Percentiles rank a stretch among this genome's conserved stretches.
Evolutionary conservation across 2,113 vertebrate genomes (phyloP).

Genomic region (Athene cunicularia): DNA sequence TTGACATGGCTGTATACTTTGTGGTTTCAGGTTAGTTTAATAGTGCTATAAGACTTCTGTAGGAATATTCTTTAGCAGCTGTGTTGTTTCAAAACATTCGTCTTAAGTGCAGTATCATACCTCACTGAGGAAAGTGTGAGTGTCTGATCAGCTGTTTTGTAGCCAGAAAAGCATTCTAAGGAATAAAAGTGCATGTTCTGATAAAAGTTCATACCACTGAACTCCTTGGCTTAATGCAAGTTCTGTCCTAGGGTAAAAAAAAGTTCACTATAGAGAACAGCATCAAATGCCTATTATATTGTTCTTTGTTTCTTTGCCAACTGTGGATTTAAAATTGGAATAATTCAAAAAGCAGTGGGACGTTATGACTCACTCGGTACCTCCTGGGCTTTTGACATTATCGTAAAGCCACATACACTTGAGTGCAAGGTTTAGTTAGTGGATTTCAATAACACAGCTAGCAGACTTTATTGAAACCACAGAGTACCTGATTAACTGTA

Average conservation of each 20-base stretch:
- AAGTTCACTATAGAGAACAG: slow-evolving; percentile 66
- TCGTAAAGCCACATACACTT: slow-evolving; percentile 1
- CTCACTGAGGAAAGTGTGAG: neutral
- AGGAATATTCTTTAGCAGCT: neutral
- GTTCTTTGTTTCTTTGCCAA: slow-evolving; percentile 76
- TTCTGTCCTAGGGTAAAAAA: slow-evolving; percentile 58
- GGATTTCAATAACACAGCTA: slow-evolving; percentile 5
- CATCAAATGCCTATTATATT: slow-evolving; percentile 65
- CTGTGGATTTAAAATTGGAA: slow-evolving; percentile 65
- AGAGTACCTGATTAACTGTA: slow-evolving; percentile 10
- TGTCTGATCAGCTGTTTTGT: slow-evolving; percentile 13
- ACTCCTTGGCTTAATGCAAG: slow-evolving; percentile 31
- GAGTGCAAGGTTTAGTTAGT: neutral
- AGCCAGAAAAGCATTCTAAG: slow-evolving; percentile 40
- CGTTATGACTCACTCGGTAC: slow-evolving; percentile 64
- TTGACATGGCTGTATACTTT: no score
- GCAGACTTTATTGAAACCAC: neutral
- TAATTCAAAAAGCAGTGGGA: slow-evolving; percentile 73
- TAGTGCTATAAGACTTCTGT: neutral
- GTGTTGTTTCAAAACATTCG: neutral
- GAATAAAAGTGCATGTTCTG: slow-evolving; percentile 53
- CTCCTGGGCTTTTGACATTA: slow-evolving; percentile 69
- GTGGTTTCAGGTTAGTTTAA: neutral
- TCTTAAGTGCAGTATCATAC: neutral
- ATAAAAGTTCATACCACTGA: slow-evolving; percentile 56